A percentile compares a stretch with the other conserved stretches of the same genome.
Evolutionary conservation across 1,140 invertebrate species (phyloP).

Genomic region (Drosophila virilis): DNA sequence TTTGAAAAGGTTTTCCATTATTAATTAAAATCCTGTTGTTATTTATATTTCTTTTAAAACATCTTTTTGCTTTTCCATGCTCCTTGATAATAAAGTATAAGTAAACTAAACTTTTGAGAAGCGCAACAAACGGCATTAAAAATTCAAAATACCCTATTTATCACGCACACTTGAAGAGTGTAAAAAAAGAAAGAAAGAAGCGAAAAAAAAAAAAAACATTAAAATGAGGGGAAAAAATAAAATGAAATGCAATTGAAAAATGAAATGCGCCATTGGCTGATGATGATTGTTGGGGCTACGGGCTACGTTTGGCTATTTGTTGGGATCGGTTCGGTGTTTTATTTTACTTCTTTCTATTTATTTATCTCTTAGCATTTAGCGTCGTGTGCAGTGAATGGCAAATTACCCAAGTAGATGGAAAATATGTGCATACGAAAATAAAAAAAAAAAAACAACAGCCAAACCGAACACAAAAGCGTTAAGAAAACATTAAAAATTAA

Average conservation of each 20-base stretch:
- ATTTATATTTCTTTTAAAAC: no score
- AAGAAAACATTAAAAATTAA: constrained; percentile 66
- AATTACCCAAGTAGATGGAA: constrained; percentile 77
- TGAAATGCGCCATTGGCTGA: constrained; percentile 69
- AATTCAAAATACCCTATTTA: not conserved
- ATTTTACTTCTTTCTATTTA: constrained; percentile 10
- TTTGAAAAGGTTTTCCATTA: no score
- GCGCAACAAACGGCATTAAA: not conserved
- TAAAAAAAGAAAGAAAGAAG: not conserved
- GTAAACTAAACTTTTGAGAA: not conserved
- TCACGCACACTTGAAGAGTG: constrained; percentile 10
- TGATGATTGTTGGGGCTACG: constrained; percentile 7
- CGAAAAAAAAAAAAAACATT: constrained; percentile 2
- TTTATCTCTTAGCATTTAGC: constrained; percentile 31
- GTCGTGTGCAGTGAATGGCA: constrained; percentile 76
- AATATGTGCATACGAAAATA: constrained; percentile 37
- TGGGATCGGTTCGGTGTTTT: constrained; percentile 27
- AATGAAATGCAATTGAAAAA: constrained; percentile 65
- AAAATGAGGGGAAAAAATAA: constrained; percentile 32
- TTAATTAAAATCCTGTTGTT: no score
- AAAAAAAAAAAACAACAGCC: constrained; percentile 14
- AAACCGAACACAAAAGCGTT: constrained; percentile 32
- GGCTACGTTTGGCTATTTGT: constrained; percentile 25
- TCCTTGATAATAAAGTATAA: no score
- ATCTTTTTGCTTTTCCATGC: no score